A percentile compares a stretch with the other conserved stretches of the same genome.
These are phyloP conservation scores for Emesis furor DNA, from an alignment of 2,888 invertebrate species.

Conservation along the genomic window DNA sequence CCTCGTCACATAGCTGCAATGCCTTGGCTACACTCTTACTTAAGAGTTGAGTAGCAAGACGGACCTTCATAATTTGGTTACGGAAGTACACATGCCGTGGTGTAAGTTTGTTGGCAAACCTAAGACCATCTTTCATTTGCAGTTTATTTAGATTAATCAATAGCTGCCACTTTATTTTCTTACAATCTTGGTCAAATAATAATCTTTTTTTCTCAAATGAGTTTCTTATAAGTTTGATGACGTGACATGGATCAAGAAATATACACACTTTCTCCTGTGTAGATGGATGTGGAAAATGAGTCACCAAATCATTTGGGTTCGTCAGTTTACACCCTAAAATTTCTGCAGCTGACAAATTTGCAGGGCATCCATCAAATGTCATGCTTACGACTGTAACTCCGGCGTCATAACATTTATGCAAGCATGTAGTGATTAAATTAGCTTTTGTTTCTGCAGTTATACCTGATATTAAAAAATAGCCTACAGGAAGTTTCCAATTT, in stretches of 20 bases:
- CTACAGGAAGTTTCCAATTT: slow-evolving; percentile 78
- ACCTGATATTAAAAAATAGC: slow-evolving; percentile 77
- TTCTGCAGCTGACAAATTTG: slow-evolving; percentile 68
- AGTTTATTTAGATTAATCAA: slow-evolving; percentile 36
- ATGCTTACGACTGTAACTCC: slow-evolving; percentile 66
- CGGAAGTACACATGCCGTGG: slow-evolving; percentile 58
- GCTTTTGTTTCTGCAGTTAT: slow-evolving; percentile 71
- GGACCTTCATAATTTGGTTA: slow-evolving; percentile 20
- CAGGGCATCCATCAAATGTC: slow-evolving; percentile 72
- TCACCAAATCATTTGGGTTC: too few species aligned
- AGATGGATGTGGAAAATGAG: slow-evolving; percentile 51
- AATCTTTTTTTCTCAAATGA: slow-evolving; percentile 58
- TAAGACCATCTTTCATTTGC: slow-evolving; percentile 53
- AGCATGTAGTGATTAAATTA: slow-evolving; percentile 69
- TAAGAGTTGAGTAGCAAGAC: neutral
- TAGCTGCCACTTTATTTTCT: neutral
- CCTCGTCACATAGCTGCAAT: neutral
- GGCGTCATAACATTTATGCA: slow-evolving; percentile 70
- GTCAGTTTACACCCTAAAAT: slow-evolving; percentile 64
- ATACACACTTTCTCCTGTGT: slow-evolving; percentile 62
- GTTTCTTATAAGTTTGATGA: slow-evolving; percentile 71
- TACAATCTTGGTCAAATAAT: slow-evolving; percentile 31
- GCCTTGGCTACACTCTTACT: slow-evolving; percentile 17
- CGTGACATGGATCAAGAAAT: slow-evolving; percentile 70
- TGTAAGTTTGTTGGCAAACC: slow-evolving; percentile 64